A percentile compares a stretch with the other conserved stretches of the same genome.
These are phyloP conservation scores for Andrena hattorfiana DNA, from an alignment of 2,888 invertebrate species.

Conservation along the genomic window DNA sequence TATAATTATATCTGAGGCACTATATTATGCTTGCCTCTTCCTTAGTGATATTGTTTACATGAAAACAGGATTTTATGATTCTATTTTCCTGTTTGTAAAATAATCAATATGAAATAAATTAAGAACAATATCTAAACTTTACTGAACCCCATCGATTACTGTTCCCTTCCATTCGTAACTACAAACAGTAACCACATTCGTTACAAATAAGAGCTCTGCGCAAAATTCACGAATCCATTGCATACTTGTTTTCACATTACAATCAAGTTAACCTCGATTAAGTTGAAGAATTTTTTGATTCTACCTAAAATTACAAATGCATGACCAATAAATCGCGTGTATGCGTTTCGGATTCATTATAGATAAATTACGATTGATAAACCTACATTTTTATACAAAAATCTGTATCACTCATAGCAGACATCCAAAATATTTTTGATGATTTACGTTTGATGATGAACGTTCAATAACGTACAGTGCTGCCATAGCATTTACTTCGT, in stretches of 20 bases:
- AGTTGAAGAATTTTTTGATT: not conserved
- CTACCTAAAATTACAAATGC: not conserved
- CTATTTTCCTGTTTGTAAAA: conserved; percentile 68
- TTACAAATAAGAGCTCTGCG: conserved; percentile 19
- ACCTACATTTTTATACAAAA: not conserved
- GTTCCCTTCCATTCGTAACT: not conserved
- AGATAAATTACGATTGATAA: not conserved
- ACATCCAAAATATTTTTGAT: too few species aligned
- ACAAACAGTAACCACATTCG: not conserved
- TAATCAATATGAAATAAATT: conserved; percentile 69
- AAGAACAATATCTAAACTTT: conserved; percentile 35
- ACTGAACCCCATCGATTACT: not conserved
- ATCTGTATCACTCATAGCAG: not conserved
- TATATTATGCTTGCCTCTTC: conserved; percentile 30
- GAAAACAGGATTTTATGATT: conserved; percentile 52
- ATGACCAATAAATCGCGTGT: too few species aligned
- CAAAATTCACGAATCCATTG: not conserved
- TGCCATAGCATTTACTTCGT: not conserved
- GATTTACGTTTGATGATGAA: too few species aligned
- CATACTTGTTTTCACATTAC: too few species aligned
- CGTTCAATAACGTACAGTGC: too few species aligned
- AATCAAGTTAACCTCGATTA: not conserved
- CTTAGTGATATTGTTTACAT: conserved; percentile 57
- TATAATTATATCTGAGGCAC: conserved; percentile 84
- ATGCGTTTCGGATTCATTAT: too few species aligned